A percentile compares a stretch with the other conserved stretches of the same genome.
phyloP scores from a whole-genome alignment of 2,888 invertebrate species.

The Tetranychus truncatus region DNA sequence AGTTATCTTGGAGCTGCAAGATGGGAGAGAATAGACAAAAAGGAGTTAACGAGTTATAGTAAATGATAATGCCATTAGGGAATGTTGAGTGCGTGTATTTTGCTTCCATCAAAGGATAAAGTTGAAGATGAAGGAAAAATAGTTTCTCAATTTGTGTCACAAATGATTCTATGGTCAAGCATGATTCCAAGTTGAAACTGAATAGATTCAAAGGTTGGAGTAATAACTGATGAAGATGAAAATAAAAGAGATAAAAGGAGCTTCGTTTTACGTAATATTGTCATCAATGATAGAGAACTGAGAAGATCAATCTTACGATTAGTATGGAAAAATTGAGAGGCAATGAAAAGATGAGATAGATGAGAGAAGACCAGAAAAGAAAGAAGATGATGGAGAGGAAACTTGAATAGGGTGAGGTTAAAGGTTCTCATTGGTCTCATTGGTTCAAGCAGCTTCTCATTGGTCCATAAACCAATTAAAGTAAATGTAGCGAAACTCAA shows the following conservation, averaged over 20 bases:
- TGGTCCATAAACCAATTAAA: slow-evolving; percentile 1
- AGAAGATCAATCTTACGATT: not conserved
- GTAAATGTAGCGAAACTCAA: slow-evolving; percentile 1
- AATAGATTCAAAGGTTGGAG: not conserved
- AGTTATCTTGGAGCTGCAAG: too few relatives aligned
- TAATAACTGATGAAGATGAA: not conserved
- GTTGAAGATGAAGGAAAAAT: not conserved
- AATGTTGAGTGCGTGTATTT: too few relatives aligned
- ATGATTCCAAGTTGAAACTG: not conserved
- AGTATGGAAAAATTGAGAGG: not conserved
- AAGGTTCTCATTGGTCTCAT: not conserved
- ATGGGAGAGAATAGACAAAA: too few relatives aligned
- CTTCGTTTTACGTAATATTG: too few relatives aligned
- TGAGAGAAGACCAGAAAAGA: not conserved
- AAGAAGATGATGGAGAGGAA: not conserved
- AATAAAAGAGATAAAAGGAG: not conserved
- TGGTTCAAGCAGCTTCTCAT: not conserved
- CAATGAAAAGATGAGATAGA: not conserved
- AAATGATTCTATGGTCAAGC: not conserved
- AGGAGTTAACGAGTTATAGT: too few relatives aligned
- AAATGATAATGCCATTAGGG: too few relatives aligned
- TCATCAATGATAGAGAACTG: not conserved
- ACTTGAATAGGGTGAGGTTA: not conserved
- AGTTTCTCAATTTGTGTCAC: not conserved
- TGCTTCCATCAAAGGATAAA: too few relatives aligned